Conservation (phyloP, 2,797 vertebrate genomes). For the Hypotaenidia philippensis region DNA sequence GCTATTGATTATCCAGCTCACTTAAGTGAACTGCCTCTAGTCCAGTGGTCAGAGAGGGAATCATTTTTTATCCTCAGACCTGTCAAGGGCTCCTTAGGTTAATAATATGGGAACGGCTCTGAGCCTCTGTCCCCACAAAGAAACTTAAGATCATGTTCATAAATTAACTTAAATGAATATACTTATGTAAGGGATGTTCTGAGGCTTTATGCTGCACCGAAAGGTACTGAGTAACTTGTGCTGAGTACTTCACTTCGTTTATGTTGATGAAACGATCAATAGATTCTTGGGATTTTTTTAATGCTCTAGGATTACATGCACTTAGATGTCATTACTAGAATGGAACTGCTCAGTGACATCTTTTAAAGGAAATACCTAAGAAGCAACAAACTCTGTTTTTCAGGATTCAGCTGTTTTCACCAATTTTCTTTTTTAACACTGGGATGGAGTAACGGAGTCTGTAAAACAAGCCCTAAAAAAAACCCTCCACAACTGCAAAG, state of each 20-base stretch:
- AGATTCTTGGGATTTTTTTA: neutral
- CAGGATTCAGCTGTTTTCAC: neutral
- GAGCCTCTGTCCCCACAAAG: neutral
- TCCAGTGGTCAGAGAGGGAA: neutral
- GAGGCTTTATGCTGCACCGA: neutral
- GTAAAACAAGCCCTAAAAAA: neutral
- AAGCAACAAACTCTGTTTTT: neutral
- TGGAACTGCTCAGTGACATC: neutral
- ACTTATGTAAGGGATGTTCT: neutral
- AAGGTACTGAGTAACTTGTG: neutral
- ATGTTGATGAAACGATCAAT: neutral
- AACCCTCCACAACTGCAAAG: fast-evolving
- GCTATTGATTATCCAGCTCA: neutral
- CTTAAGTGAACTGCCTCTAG: neutral
- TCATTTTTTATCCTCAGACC: neutral
- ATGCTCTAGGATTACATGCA: neutral
- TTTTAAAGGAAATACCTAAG: neutral
- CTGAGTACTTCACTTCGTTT: neutral
- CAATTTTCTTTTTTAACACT: neutral
- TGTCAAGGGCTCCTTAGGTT: neutral
- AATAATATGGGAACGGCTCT: neutral
- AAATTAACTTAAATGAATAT: neutral
- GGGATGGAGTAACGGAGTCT: neutral
- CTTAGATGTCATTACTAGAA: neutral
- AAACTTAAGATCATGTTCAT: neutral